phyloP scores from a whole-genome alignment of 2,113 vertebrate species.

The Ammodytes marinus region DNA sequence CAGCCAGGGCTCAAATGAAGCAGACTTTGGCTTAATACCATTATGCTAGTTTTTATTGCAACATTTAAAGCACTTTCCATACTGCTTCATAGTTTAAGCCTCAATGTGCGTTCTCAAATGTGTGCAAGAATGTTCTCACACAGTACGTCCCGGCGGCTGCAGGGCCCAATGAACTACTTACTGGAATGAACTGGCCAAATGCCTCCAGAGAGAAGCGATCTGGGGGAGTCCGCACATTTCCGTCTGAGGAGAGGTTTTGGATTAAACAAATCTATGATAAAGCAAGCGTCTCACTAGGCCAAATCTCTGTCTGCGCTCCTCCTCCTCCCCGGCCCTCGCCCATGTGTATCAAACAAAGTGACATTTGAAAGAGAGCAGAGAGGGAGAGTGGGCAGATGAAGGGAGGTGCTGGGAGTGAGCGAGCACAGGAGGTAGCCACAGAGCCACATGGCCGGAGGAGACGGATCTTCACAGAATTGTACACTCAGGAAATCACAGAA shows the following conservation, averaged over 20 bases:
- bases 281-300: slow-evolving; percentile 65
- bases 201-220: slow-evolving; percentile 58
- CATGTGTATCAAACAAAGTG: slow-evolving; percentile 80
- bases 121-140: slow-evolving; percentile 51
- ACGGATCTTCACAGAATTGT: slow-evolving; percentile 54
- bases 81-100: slow-evolving; percentile 18
- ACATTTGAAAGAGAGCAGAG: slow-evolving; percentile 81
- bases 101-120: slow-evolving; percentile 17
- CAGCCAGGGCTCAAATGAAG: slow-evolving; percentile 41
- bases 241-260: slow-evolving; percentile 60
- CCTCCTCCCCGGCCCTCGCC: slow-evolving; percentile 57
- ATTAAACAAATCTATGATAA: slow-evolving; percentile 80
- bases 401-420: slow-evolving; percentile 60
- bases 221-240: slow-evolving; percentile 63
- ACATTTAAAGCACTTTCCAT: slow-evolving; percentile 42
- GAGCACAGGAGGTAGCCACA: slow-evolving; percentile 54
- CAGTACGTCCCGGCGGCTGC: slow-evolving; percentile 33
- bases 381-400: slow-evolving; percentile 60
- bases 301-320: slow-evolving; percentile 70
- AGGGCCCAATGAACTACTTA: slow-evolving; percentile 46
- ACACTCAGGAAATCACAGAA: slow-evolving; percentile 64
- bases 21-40: slow-evolving; percentile 35
- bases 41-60: slow-evolving; percentile 48
- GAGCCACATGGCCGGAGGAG: slow-evolving; percentile 65
- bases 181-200: slow-evolving; percentile 67